Conservation (phyloP, 2,113 vertebrate species). For the Sakesphorus luctuosus region DNA sequence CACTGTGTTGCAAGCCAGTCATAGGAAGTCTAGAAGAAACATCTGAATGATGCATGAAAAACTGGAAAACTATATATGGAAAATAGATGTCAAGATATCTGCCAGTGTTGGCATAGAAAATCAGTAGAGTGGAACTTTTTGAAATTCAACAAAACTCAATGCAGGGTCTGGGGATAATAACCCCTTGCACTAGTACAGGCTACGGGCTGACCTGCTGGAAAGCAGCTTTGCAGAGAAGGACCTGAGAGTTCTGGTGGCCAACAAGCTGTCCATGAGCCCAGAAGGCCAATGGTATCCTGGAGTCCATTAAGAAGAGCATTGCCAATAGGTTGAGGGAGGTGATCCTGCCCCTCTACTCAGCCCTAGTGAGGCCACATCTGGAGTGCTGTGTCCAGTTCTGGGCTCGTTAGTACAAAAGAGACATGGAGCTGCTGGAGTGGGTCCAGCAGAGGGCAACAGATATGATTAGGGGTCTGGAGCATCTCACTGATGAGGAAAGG, state of each 20-base stretch:
- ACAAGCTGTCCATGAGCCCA: rapidly evolving
- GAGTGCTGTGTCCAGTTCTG: too few species aligned
- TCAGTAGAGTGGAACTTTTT: not conserved
- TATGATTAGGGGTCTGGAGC: too few species aligned
- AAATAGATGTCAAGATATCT: not conserved
- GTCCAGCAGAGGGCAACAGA: too few species aligned
- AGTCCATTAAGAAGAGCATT: not conserved
- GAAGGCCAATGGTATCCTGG: not conserved
- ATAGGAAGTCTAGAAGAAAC: not conserved
- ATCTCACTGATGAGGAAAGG: too few species aligned
- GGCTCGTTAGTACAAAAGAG: too few species aligned
- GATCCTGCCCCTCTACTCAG: not conserved
- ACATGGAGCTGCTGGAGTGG: too few species aligned
- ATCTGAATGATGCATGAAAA: not conserved
- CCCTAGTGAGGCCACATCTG: too few species aligned
- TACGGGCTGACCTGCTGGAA: not conserved
- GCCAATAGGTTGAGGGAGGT: not conserved
- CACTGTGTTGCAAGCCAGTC: not conserved
- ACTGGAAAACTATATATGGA: not conserved
- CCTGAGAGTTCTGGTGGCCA: not conserved
- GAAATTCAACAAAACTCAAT: not conserved
- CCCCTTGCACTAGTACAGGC: not conserved
- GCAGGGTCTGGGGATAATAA: not conserved
- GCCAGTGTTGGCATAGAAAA: not conserved
- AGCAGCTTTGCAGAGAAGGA: not conserved